These are phyloP conservation scores for Dissostichus mawsoni DNA, from an alignment of 2,113 vertebrate species.

Conservation along the genomic window DNA sequence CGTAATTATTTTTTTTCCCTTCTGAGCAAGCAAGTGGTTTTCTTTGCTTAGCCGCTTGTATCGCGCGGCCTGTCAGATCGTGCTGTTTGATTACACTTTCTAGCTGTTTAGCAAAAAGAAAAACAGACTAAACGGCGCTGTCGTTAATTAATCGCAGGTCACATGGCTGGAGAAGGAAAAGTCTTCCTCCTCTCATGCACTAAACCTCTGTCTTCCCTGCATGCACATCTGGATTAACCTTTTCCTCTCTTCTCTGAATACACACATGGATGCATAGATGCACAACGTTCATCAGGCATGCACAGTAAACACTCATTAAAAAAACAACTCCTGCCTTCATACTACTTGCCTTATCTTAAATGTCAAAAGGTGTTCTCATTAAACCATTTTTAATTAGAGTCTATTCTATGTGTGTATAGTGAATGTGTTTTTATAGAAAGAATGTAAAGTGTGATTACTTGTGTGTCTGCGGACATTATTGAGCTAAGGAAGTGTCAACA, in stretches of 20 bases:
- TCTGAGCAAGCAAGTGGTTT: constrained; percentile 52
- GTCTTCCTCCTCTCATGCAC: constrained; percentile 32
- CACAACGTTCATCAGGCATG: constrained; percentile 28
- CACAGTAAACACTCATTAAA: constrained; percentile 54
- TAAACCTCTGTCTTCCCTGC: constrained; percentile 64
- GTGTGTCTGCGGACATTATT: no score
- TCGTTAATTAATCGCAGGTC: constrained; percentile 85
- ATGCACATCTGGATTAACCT: constrained; percentile 74
- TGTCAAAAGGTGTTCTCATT: constrained; percentile 50
- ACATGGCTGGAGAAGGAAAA: constrained; percentile 41
- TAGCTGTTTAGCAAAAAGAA: constrained; percentile 67
- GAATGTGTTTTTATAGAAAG: constrained; percentile 27
- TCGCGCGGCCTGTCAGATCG: constrained; percentile 74
- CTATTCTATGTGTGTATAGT: constrained; percentile 23
- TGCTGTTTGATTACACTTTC: constrained; percentile 78
- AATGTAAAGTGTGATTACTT: constrained; percentile 4
- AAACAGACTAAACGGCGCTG: constrained; percentile 63
- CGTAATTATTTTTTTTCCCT: constrained; percentile 66
- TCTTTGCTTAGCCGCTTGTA: constrained; percentile 77
- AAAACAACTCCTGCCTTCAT: not conserved
- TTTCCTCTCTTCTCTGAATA: constrained; percentile 48
- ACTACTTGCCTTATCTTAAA: constrained; percentile 32
- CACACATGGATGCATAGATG: constrained; percentile 8
- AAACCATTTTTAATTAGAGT: constrained; percentile 39
- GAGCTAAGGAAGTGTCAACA: no score